Conservation (phyloP, 1,140 invertebrate genomes). For the Thaumatotibia leucotreta region DNA sequence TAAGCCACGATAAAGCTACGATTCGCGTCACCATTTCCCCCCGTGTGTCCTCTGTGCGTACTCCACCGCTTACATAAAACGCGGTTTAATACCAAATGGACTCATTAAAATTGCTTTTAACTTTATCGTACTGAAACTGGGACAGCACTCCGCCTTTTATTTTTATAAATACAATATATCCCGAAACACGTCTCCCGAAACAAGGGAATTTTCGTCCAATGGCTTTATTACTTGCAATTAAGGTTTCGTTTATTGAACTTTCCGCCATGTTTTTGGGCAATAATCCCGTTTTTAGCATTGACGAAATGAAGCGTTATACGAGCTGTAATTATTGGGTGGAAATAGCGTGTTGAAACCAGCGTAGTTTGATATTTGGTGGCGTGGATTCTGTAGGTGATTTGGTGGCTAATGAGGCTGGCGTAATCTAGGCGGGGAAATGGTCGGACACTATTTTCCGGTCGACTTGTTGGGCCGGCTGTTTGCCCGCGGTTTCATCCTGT, state of each 20-base stretch:
- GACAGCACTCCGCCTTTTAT: background rate
- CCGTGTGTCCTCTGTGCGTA: background rate
- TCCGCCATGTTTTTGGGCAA: background rate
- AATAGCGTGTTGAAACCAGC: background rate
- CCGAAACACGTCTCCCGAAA: background rate
- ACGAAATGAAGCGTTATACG: background rate
- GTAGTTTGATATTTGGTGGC: background rate
- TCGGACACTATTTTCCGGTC: constrained; percentile 2
- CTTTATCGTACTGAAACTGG: constrained; percentile 1
- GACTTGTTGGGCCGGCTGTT: background rate
- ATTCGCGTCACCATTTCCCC: background rate
- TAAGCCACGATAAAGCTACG: too few species aligned
- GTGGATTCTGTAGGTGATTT: background rate
- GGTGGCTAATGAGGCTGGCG: background rate
- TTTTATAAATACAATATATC: constrained; percentile 3
- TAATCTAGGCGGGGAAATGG: background rate
- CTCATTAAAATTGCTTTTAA: constrained; percentile 12
- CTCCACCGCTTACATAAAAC: background rate
- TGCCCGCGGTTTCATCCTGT: background rate
- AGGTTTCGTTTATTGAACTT: background rate
- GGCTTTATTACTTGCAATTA: background rate
- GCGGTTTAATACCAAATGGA: constrained; percentile 9
- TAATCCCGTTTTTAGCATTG: background rate
- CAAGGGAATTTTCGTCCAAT: background rate
- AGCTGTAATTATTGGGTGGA: background rate